Evolutionary conservation across 64 coral and sea anemone genomes (phyloP).

Genomic region (Trachythela sp.): DNA sequence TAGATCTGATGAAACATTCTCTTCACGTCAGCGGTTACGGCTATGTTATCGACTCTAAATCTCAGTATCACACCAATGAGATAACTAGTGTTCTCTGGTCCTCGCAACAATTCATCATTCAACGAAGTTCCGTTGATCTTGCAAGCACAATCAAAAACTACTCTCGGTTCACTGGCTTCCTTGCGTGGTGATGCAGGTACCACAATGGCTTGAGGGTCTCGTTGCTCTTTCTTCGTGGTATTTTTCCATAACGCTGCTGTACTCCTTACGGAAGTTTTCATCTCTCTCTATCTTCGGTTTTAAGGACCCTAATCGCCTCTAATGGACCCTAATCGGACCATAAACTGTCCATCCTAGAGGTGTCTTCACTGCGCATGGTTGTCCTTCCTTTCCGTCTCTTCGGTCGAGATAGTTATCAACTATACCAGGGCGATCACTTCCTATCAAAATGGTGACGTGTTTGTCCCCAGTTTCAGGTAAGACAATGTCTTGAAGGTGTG

Average conservation of each 20-base stretch:
- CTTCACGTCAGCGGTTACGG: background rate
- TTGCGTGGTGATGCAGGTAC: slow-evolving; percentile 55
- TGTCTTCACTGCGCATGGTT: slow-evolving; percentile 56
- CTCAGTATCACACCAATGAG: background rate
- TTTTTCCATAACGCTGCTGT: slow-evolving; percentile 37
- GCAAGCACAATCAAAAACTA: slow-evolving; percentile 50
- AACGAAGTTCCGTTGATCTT: slow-evolving; percentile 35
- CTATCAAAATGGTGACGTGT: slow-evolving; percentile 52
- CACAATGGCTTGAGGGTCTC: slow-evolving; percentile 31
- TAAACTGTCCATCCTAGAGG: slow-evolving; percentile 69
- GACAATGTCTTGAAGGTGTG: slow-evolving; percentile 42
- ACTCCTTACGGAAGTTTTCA: slow-evolving; percentile 34
- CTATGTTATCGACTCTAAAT: background rate
- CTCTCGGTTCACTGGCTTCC: slow-evolving; percentile 46
- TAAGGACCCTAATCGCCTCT: slow-evolving; percentile 54
- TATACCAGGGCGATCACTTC: slow-evolving; percentile 64
- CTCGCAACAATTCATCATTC: slow-evolving; percentile 15
- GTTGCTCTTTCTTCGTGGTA: slow-evolving; percentile 53
- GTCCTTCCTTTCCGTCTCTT: slow-evolving; percentile 37
- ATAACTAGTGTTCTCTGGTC: background rate
- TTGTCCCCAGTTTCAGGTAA: slow-evolving; percentile 39
- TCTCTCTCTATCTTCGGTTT: slow-evolving; percentile 47
- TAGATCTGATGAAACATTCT: background rate
- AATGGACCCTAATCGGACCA: too few species aligned
- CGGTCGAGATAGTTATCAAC: slow-evolving; percentile 49